Conservation (phyloP, 2,113 vertebrate genomes). For the Odobenus rosmarus region DNA sequence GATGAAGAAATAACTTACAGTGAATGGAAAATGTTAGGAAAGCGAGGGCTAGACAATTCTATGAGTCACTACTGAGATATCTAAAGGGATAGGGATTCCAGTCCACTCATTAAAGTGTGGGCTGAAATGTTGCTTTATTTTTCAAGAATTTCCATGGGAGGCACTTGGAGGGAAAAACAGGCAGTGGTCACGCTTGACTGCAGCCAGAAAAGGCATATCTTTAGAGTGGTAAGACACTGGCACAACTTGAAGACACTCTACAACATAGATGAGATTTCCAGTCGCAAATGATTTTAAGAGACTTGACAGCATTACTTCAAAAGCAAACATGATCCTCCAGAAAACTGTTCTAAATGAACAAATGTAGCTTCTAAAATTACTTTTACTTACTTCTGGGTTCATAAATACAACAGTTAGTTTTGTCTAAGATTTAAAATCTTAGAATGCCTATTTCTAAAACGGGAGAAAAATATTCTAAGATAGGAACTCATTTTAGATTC, state of each 20-base stretch:
- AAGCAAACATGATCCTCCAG: slow-evolving; percentile 9
- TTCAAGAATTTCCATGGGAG: slow-evolving; percentile 85
- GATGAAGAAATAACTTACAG: slow-evolving; percentile 71
- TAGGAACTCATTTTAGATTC: slow-evolving; percentile 8
- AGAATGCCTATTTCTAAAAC: neutral
- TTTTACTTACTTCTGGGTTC: slow-evolving; percentile 32
- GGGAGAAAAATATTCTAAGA: neutral
- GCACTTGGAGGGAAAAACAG: slow-evolving; percentile 76
- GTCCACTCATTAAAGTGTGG: slow-evolving; percentile 79
- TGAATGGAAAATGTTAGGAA: slow-evolving; percentile 82
- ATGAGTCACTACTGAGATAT: slow-evolving; percentile 86
- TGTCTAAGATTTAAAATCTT: slow-evolving; percentile 43
- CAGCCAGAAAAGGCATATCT: slow-evolving; percentile 61
- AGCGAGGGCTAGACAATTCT: slow-evolving; percentile 80
- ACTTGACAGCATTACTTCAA: neutral
- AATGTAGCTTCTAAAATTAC: slow-evolving; percentile 3
- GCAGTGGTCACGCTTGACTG: slow-evolving; percentile 68
- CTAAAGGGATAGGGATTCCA: slow-evolving; percentile 83
- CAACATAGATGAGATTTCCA: slow-evolving; percentile 11
- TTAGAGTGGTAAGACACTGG: slow-evolving; percentile 61
- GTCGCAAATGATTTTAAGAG: slow-evolving; percentile 18
- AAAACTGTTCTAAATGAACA: neutral
- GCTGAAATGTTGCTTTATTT: slow-evolving; percentile 85
- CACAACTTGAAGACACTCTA: neutral
- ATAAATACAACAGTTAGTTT: slow-evolving; percentile 29